A percentile compares a stretch with the other conserved stretches of the same genome.
phyloP scores from a whole-genome alignment of 2,888 invertebrate genomes.

The Cacoxenus indagator region DNA sequence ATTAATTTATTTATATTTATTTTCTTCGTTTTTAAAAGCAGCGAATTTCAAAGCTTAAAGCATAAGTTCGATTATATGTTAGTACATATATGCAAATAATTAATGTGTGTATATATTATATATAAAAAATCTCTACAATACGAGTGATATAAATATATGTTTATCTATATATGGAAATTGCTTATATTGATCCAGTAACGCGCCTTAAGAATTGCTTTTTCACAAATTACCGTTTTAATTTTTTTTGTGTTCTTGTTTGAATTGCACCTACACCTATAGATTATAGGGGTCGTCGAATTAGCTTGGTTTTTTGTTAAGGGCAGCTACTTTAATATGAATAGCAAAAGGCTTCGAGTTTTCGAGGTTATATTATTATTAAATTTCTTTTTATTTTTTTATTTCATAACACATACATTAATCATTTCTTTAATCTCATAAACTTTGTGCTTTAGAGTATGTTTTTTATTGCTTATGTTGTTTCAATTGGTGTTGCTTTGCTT shows the following conservation, averaged over 20 bases:
- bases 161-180: constrained; percentile 56
- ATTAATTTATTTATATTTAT: not conserved
- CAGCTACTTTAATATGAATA: constrained; percentile 8
- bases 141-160: constrained; percentile 36
- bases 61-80: not conserved
- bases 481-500: constrained; percentile 4
- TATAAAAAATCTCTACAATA: constrained; percentile 14
- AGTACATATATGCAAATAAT: not conserved
- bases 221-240: constrained; percentile 35
- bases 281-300: no score
- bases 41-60: not conserved
- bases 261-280: constrained; percentile 11
- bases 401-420: constrained; percentile 31
- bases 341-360: not conserved
- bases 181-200: constrained; percentile 45
- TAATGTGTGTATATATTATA: not conserved
- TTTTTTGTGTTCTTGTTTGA: constrained; percentile 23
- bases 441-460: not conserved
- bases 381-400: constrained; percentile 10
- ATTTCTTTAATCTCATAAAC: not conserved
- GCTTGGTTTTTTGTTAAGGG: no score
- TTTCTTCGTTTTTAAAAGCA: not conserved
- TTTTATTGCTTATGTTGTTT: constrained; percentile 11
- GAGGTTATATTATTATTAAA: constrained; percentile 15
- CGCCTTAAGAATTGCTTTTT: constrained; percentile 37